A percentile compares a stretch with the other conserved stretches of the same genome.
phyloP scores from a whole-genome alignment of 2,888 invertebrate species.

The Anoplius nigerrimus region DNA sequence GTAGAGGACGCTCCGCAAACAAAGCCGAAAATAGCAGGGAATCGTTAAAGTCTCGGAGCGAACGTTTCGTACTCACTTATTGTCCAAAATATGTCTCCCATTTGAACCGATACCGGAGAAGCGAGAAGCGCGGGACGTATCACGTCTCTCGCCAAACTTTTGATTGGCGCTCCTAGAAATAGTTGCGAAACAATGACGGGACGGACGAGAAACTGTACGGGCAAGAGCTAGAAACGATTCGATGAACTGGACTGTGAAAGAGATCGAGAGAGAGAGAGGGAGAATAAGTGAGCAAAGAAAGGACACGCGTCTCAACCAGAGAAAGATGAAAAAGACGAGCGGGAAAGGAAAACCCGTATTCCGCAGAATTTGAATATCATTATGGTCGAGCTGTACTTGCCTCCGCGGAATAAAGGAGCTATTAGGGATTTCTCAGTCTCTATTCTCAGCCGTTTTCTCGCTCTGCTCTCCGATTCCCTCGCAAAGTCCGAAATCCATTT shows the following conservation, averaged over 20 bases:
- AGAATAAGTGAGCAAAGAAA: conserved; percentile 1
- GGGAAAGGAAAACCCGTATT: not conserved
- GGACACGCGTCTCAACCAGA: conserved; percentile 1
- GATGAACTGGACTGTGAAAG: not conserved
- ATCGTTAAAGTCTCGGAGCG: too few species aligned
- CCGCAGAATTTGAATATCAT: conserved; percentile 3
- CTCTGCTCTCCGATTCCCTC: not conserved
- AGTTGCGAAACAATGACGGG: not conserved
- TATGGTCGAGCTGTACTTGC: conserved; percentile 1
- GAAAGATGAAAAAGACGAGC: conserved; percentile 1
- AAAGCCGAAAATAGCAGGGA: too few species aligned
- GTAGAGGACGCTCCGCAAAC: too few species aligned
- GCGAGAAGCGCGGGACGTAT: too few species aligned
- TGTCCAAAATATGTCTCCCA: too few species aligned
- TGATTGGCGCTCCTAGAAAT: not conserved
- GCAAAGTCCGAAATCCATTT: not conserved
- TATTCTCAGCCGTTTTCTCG: not conserved
- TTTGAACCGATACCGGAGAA: too few species aligned
- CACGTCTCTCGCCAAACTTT: not conserved
- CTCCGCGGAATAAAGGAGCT: conserved; percentile 5
- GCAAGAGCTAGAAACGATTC: not conserved
- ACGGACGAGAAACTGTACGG: not conserved
- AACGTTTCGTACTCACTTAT: too few species aligned
- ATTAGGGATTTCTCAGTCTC: conserved; percentile 5
- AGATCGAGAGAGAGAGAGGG: not conserved